Base-by-base conservation (phyloP, 1,140 invertebrate genomes). In the Acyrthosiphon pisum region DNA sequence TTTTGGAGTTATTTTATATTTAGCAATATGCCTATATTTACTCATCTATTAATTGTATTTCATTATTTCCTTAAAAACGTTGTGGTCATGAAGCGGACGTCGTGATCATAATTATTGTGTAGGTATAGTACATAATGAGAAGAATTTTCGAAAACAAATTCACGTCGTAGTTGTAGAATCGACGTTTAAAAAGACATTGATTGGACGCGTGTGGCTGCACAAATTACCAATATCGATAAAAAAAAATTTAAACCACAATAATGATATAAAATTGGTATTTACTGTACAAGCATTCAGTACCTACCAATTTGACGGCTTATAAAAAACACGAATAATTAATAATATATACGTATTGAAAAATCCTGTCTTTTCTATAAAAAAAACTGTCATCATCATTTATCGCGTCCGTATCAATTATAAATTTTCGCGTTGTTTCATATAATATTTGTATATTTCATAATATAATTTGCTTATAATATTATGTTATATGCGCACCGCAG, bases 401-500 rank as follows among this genome's bases (percentile, higher is more conserved):
- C 11, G 6, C 20, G 30, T 14, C 0, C 50, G 20, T n/a, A 68
- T 18, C 9, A 76, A 60, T 48, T 6, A 0, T 30, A 2, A 60
- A 30, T 9, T 60, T 30, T 41, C 41, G 4, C 35, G 37, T 37
- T 76, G 7, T 81, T 68, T 30, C n/a, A 11, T 30, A 68, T 68
- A n/a, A 35, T 22, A 81, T 37, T 37, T 83, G 2, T 83, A 37
- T 37, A 22, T 8, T 53, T 53, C 20, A 3, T 41, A 41, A 0
- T 3, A 41, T 3, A 41, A n/a, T n/a, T n/a, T 41, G 41, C 4
- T 41, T 41, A 41, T 41, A 41, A 41, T 88, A 30, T 35, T 88
- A 14, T 35, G 46, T 50, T 41, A 7, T 37, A 37, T 20, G 35
- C 7, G 2, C 20, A 6, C 22, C 0, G 22, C 94, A 99, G 98